Conservation (phyloP, 2,797 vertebrate species). For the Chelon auratus region DNA sequence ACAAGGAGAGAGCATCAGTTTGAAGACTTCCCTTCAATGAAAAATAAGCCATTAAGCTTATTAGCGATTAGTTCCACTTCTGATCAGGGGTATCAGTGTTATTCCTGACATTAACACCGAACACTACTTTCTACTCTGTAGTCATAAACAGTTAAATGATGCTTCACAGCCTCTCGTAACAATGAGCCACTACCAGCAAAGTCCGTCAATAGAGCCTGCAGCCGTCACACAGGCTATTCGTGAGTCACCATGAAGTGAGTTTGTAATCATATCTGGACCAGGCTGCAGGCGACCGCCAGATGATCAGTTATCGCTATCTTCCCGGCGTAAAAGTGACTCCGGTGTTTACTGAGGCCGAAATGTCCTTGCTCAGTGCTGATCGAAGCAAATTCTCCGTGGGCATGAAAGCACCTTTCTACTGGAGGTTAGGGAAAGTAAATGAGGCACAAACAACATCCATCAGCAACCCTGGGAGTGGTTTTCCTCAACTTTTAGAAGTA, state of each 20-base stretch:
- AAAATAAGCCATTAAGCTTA: background rate
- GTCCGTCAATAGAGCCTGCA: conserved; percentile 20
- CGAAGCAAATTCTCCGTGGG: conserved; percentile 54
- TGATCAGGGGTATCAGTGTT: conserved; percentile 4
- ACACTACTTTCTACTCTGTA: conserved; percentile 3
- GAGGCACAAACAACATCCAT: conserved; percentile 45
- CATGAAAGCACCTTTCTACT: conserved; percentile 36
- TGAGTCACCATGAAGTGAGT: conserved; percentile 33
- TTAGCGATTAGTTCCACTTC: background rate
- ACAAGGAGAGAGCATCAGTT: background rate
- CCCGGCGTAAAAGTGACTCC: conserved; percentile 17
- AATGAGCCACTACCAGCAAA: conserved; percentile 1
- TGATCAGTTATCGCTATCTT: conserved; percentile 48
- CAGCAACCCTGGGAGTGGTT: conserved; percentile 25
- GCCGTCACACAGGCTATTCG: conserved; percentile 7
- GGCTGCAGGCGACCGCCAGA: conserved; percentile 36
- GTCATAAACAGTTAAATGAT: conserved; percentile 22
- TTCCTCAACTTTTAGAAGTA: conserved; percentile 25
- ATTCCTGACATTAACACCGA: conserved; percentile 17
- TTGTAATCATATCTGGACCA: conserved; percentile 50
- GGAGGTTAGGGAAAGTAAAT: conserved; percentile 53
- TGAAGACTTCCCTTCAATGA: background rate
- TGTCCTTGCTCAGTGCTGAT: conserved; percentile 51
- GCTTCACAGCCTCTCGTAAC: conserved; percentile 11
- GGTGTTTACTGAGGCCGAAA: conserved; percentile 53